phyloP scores from a whole-genome alignment of 1,140 invertebrate genomes.

The Rhopalosiphum padi region DNA sequence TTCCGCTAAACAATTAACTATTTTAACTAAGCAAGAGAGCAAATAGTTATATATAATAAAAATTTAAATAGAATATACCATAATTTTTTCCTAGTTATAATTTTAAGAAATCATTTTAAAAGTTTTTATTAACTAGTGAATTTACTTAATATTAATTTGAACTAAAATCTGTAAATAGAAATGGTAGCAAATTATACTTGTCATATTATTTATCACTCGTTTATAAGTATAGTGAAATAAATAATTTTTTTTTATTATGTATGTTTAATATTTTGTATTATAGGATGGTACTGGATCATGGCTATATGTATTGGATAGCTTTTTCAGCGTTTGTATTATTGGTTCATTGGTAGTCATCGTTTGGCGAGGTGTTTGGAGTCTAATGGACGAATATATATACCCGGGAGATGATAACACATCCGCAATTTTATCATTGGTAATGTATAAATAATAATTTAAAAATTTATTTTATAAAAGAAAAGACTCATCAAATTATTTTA shows the following conservation, averaged over 20 bases:
- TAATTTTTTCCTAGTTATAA: background rate
- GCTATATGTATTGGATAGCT: slow-evolving; percentile 81
- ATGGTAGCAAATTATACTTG: background rate
- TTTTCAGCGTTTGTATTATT: slow-evolving; percentile 83
- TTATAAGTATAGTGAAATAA: background rate
- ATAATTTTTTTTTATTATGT: background rate
- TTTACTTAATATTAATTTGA: background rate
- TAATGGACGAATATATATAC: slow-evolving; percentile 80
- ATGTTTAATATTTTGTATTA: slow-evolving; percentile 61
- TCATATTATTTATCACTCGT: background rate
- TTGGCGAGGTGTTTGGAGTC: slow-evolving; percentile 84
- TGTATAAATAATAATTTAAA: slow-evolving; percentile 63
- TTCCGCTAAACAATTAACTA: background rate
- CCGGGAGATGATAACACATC: slow-evolving; percentile 71
- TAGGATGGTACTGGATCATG: slow-evolving; percentile 76
- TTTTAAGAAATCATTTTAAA: background rate
- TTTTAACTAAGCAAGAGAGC: background rate
- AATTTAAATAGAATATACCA: background rate
- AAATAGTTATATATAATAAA: background rate
- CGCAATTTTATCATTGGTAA: slow-evolving; percentile 78
- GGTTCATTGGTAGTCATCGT: slow-evolving; percentile 85
- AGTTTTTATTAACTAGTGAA: background rate
- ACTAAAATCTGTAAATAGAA: background rate
- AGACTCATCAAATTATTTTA: background rate
- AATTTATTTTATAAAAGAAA: background rate